Base-by-base conservation (phyloP, 2,888 invertebrate genomes). In the Perizoma flavofasciatum region DNA sequence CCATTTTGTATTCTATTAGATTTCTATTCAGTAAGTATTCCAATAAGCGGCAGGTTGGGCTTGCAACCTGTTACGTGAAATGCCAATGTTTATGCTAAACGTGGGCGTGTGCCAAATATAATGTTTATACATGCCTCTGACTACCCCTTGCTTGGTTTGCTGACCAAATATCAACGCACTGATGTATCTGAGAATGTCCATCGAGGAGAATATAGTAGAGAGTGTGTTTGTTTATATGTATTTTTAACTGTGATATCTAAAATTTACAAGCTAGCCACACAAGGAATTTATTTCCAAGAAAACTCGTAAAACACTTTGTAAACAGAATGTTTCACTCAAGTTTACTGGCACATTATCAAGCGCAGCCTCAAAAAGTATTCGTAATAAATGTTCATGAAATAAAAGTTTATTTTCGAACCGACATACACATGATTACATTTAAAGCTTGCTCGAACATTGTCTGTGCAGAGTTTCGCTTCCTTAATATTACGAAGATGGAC, bases 401-500 rank as follows among this genome's bases (percentile, higher is more conserved):
- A 66, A 58, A 66, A 73, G 66, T 72, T 70, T 67, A 60, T 63
- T 44, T 63, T 59, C 59, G 34, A 66, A 69, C 66, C 53, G 51
- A 63, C 65, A 67, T 22, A 37, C 68, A 73, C 69, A 70, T 69
- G 72, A 70, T 74, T 70, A 73, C 68, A 62, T 71, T 67, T 63
- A 67, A 65, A 66, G 65, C 63, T 58, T 58, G 39, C 43, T 54
- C 49, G 57, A 66, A 63, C 60, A 62, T 61, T 61, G 59, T 64
- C 52, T 47, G 49, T 35, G 34, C 46, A 11, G 63, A 68, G 63
- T 63, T 73, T 72, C 68, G 41, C 58, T 9, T 39, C 39, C 63
- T 53, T 53, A 59, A 63, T 74, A 75, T 75, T 74, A 72, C 67
- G 59, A 74, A 77, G 77, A 80, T 73, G 76, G 74, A 76, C 73